Evolutionary conservation across 1,140 invertebrate genomes (phyloP), one percentile per base, ranked within the genome.

Genomic region (Ptiloglossa arizonensis): DNA sequence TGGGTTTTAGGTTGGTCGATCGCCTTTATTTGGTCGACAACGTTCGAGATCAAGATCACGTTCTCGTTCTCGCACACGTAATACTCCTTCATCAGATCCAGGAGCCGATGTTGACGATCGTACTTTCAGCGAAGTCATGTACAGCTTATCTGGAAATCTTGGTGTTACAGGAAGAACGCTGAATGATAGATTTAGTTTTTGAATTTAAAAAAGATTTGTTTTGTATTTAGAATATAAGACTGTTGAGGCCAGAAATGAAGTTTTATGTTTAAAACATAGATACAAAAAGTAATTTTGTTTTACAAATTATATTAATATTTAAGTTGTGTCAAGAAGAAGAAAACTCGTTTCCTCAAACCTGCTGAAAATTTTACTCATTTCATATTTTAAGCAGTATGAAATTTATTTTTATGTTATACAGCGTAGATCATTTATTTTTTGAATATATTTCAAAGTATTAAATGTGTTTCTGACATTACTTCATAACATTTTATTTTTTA

Each of bases 131-230:
- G 87, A 91, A 85, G 81, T 91, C 52, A 91, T 92, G 89, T 92
- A 91, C 69, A 92, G 90, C 59, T 59, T 92, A 35, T 88, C 88
- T 1, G 80, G 85, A 15, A 87, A 89, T 46, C 83, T 91, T 9
- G 92, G 92, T 3, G 87, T 92, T 27, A 92, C 92, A 1, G 86
- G 87, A 13, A 87, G 90, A 82, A 92, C 91, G 2, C 90, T 93
- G n/a, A 92, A 92, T 46, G 92, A 93, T 80, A 87, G 92, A 86
- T 93, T 93, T 80, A 92, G 90, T 56, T 88, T 86, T 63, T 90
- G 85, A 90, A 41, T 38, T 19, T 52, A 83, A 64, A 50, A 76
- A 86, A 59, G 35, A 64, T 74, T 71, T 62, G 38, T 83, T 75
- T 79, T 83, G 59, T 74, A 83, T 79, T 75, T 68, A 79, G 75